Percentiles rank a stretch among this genome's conserved stretches.
Evolutionary conservation across 2,113 vertebrate genomes (phyloP).

Genomic region (Trinectes maculatus): DNA sequence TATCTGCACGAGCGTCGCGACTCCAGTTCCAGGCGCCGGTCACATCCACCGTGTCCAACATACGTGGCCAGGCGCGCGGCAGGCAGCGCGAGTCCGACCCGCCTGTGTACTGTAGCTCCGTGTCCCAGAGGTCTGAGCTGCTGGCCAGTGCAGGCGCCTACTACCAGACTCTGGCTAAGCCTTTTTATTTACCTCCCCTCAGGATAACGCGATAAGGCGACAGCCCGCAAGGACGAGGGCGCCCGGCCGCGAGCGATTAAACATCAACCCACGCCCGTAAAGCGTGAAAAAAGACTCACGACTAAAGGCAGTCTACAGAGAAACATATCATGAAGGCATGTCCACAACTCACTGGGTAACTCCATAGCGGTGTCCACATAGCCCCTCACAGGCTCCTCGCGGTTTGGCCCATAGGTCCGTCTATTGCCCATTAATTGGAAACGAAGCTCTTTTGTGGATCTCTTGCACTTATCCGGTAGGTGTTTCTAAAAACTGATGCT

Average conservation of each 20-base stretch:
- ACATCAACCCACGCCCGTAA: constrained; percentile 55
- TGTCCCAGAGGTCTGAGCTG: constrained; percentile 27
- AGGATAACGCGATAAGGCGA: constrained; percentile 63
- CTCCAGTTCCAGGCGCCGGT: constrained; percentile 29
- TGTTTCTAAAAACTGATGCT: constrained; percentile 78
- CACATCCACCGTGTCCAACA: constrained; percentile 30
- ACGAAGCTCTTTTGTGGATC: constrained; percentile 81
- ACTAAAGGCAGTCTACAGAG: constrained; percentile 43
- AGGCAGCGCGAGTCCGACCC: constrained; percentile 17
- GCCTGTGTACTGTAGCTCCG: constrained; percentile 35
- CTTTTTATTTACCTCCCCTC: constrained; percentile 70
- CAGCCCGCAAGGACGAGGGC: constrained; percentile 47
- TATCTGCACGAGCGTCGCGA: constrained; percentile 2
- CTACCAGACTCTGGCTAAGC: constrained; percentile 54
- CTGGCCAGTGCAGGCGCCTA: constrained; percentile 33
- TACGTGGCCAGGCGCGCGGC: constrained; percentile 25
- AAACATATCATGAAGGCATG: constrained; percentile 54
- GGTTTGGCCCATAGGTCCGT: constrained; percentile 75
- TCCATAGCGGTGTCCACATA: constrained; percentile 80
- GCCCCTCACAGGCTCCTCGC: constrained; percentile 74
- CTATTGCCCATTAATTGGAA: constrained; percentile 83
- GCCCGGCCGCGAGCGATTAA: constrained; percentile 60
- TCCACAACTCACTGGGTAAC: constrained; percentile 81
- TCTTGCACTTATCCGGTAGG: constrained; percentile 83
- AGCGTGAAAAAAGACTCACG: constrained; percentile 54